Percentiles rank a stretch among this genome's conserved stretches.
These are phyloP conservation scores for Oedothorax gibbosus DNA, from an alignment of 1,140 invertebrate genomes.

Conservation along the genomic window DNA sequence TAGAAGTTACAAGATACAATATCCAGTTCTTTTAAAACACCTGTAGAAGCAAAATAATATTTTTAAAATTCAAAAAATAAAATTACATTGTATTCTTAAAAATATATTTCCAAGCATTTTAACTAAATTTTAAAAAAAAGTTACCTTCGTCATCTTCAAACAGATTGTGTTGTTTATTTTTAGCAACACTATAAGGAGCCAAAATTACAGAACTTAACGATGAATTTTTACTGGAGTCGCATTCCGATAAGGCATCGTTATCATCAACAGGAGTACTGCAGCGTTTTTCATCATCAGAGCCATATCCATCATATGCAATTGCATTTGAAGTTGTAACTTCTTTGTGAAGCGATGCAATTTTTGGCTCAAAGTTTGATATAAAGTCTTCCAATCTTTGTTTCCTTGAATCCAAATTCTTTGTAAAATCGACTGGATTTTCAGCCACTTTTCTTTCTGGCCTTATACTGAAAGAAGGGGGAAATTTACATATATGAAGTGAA, in stretches of 20 bases:
- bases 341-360: constrained; percentile 27
- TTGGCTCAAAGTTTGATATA: constrained; percentile 11
- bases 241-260: not conserved
- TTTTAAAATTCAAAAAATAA: too few relatives aligned
- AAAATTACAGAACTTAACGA: constrained; percentile 3
- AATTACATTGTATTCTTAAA: too few relatives aligned
- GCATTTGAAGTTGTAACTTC: not conserved
- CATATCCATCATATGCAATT: not conserved
- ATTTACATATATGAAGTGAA: not conserved
- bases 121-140: not conserved
- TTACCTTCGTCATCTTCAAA: not conserved
- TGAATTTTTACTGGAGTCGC: not conserved
- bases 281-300: not conserved
- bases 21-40: too few relatives aligned
- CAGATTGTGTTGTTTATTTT: constrained; percentile 14
- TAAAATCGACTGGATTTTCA: not conserved
- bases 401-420: not conserved
- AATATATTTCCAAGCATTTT: too few relatives aligned
- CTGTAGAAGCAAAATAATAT: too few relatives aligned
- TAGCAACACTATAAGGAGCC: not conserved
- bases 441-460: not conserved
- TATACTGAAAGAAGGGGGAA: not conserved
- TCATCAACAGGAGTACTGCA: constrained; percentile 31
- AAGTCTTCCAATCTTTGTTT: constrained; percentile 18
- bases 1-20: too few relatives aligned